Percentiles rank a stretch among this genome's conserved stretches.
phyloP scores from a whole-genome alignment of 2,888 invertebrate species.

The Hypomecis atomaria region DNA sequence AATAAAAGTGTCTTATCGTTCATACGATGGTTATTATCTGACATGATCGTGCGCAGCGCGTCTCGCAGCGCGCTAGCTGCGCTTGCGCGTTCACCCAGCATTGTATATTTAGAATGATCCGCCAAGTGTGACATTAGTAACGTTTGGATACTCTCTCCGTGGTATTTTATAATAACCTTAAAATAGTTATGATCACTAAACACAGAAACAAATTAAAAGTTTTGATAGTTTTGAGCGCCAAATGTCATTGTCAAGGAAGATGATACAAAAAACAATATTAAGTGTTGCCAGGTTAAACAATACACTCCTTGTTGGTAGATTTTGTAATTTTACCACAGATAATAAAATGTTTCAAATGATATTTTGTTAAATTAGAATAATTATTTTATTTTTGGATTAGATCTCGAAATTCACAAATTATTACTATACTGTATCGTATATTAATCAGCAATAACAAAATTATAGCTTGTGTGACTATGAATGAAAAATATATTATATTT shows the following conservation, averaged over 20 bases:
- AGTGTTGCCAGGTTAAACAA: conserved; percentile 20
- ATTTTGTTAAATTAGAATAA: no score
- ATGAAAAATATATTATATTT: no score
- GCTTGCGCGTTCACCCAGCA: conserved; percentile 70
- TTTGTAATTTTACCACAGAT: not conserved
- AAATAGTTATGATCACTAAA: conserved; percentile 46
- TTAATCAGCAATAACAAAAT: no score
- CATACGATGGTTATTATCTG: conserved; percentile 69
- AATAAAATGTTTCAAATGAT: not conserved
- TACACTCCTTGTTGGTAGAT: conserved; percentile 7
- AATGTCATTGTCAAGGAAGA: conserved; percentile 8
- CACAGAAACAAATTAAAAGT: conserved; percentile 19
- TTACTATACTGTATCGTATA: no score
- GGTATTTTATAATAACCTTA: conserved; percentile 54
- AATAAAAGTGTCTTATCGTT: conserved; percentile 75
- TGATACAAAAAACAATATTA: not conserved
- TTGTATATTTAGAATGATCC: conserved; percentile 81
- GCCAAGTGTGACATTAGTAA: conserved; percentile 65
- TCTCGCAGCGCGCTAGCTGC: conserved; percentile 57
- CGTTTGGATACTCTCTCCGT: conserved; percentile 63
- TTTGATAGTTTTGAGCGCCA: conserved; percentile 39
- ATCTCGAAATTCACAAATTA: no score
- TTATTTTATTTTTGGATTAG: no score
- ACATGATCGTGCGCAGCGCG: conserved; percentile 61
- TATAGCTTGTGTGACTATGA: no score